Evolutionary conservation across 2,797 vertebrate species (phyloP), one percentile per base, ranked within the genome.

Genomic region (Catostomus latipinnis): DNA sequence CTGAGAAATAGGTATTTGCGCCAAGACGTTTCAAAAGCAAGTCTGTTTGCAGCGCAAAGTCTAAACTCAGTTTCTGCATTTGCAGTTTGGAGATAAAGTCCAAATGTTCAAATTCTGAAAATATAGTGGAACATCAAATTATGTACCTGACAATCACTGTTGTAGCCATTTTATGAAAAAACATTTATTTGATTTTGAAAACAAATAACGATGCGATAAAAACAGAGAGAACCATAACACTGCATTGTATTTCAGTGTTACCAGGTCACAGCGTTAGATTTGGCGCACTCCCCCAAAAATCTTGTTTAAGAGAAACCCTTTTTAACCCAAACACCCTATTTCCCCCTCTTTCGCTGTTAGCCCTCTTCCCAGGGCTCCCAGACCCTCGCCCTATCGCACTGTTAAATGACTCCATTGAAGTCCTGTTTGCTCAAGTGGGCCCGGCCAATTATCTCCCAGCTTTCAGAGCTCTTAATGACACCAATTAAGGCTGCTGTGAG

Each of bases 341-440:
- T 65, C 48, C 78, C 72, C 49, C 80, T 61, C 72, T 75, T 22
- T 65, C 18, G 56, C 70, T 63, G 56, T 58, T 78, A 54, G 80
- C 63, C 69, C 72, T 65, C 60, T 78, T 81, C 67, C 72, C 81
- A 81, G 79, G 74, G 63, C 73, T 74, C 69, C 75, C 68, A 49
- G 69, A 60, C 70, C 67, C 78, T 76, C 71, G 70, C 66, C 82
- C 81, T 81, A 74, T 81, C 80, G 78, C 77, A 43, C 68, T 65
- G 80, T 72, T 86, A 87, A 87, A 85, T 83, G 84, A 83, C 73
- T 87, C 78, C 76, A 85, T 83, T 86, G 82, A 88, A 86, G 83
- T 81, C 53, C 80, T 86, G 85, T 86, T 88, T 86, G 87, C 85
- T 87, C 79, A 87, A 86, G 83, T 86, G 84, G 84, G 62, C 82